phyloP scores from a whole-genome alignment of 2,113 vertebrate genomes.

The Pygoscelis antarcticus region DNA sequence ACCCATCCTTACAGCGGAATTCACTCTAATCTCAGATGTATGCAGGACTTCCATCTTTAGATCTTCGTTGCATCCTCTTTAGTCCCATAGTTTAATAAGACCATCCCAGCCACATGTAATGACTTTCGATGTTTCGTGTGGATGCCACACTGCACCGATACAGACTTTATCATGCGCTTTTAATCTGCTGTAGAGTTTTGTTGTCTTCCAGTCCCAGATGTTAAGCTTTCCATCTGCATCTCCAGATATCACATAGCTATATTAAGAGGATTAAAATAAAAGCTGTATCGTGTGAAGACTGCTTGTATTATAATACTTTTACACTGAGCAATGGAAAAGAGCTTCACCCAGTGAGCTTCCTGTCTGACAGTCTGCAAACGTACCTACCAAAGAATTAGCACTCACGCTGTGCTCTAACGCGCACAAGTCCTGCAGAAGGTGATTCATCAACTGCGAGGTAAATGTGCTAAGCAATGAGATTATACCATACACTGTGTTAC shows the following conservation, averaged over 20 bases:
- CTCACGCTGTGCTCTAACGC: background rate
- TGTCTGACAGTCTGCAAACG: background rate
- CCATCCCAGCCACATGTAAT: slow-evolving; percentile 98
- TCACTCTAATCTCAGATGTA: background rate
- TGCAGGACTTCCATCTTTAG: background rate
- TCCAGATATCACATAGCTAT: slow-evolving; percentile 97
- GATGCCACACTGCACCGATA: slow-evolving; percentile 97
- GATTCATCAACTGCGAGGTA: background rate
- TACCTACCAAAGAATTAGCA: background rate
- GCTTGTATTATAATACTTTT: background rate
- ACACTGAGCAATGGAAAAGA: background rate
- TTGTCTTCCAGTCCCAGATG: slow-evolving; percentile 99
- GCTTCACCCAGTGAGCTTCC: background rate
- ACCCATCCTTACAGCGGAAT: background rate
- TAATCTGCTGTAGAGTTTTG: slow-evolving; percentile 96
- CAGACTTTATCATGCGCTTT: slow-evolving; percentile 99
- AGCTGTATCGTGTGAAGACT: background rate
- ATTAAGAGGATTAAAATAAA: background rate
- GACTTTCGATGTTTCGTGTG: slow-evolving; percentile 97
- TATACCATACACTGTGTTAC: background rate
- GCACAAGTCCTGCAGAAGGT: background rate
- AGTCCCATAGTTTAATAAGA: slow-evolving; percentile 98
- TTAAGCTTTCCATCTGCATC: slow-evolving; percentile 98
- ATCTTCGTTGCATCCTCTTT: background rate
- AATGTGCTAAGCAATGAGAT: background rate